Evolutionary conservation across 1,140 invertebrate species (phyloP), one percentile per base, ranked within the genome.

Genomic region (Brachionus manjavacas): DNA sequence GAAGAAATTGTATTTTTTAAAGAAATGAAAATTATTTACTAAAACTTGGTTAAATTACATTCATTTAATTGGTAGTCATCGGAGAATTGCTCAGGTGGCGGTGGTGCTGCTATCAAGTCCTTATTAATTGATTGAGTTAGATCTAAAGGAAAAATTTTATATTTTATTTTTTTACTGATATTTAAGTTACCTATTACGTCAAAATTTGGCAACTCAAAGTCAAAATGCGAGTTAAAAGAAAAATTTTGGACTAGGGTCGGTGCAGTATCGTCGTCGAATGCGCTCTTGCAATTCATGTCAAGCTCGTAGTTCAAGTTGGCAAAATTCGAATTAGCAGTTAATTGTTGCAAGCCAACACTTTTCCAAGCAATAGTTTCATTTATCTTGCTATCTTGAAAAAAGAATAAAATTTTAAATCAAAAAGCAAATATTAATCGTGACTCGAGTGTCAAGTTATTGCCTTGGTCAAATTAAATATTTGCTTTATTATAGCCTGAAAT

Each of bases 131-230:
- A 46, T 46, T 76, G 72, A 25, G 72, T 81, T n/a, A 81, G 41
- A 81, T 81, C 79, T 81, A 64, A 64, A 81, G 1, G 12, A 23
- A 81, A n/a, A 23, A 49, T n/a, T 31, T 49, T 25, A 25, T 43
- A n/a, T 23, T 64, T 16, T 60, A 60, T 2, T 8, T 81, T 81
- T 81, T 1, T 28, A 7, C 4, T 64, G 3, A 35, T 14, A n/a
- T n/a, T n/a, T n/a, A 39, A 52, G 8, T 81, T 60, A 81, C 79
- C 79, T 20, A 81, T 81, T 9, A 81, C 79, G n/a, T 81, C 79
- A 60, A 64, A 64, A 81, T 81, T 76, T 76, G 20, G 31, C 0
- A 72, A 20, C 4, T 72, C 68, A 20, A 20, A 72, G 16, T 72
- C 66, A 28, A 68, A 68, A n/a, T 68, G 25, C 9, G 25, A 31